Percentiles rank a stretch among this genome's conserved stretches.
phyloP scores from a whole-genome alignment of 2,888 invertebrate species.

The Cabera pusaria region DNA sequence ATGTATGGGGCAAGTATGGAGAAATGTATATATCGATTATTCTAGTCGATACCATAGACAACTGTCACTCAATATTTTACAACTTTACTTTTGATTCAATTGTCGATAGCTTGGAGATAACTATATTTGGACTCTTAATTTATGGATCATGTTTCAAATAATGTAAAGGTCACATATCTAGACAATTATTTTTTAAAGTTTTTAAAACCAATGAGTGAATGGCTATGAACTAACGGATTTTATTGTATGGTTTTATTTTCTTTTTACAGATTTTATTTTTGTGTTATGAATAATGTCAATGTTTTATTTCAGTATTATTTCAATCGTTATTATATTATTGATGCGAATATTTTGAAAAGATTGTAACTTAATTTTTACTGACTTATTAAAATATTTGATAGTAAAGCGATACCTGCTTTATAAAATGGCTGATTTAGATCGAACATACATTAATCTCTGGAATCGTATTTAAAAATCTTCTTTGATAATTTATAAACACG shows the following conservation, averaged over 20 bases:
- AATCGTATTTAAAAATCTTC: too few relatives aligned
- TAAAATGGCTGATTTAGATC: neutral
- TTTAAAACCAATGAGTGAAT: conserved; percentile 24
- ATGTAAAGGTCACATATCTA: conserved; percentile 42
- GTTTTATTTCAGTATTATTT: conserved; percentile 50
- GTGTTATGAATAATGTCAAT: conserved; percentile 31
- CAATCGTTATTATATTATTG: conserved; percentile 19
- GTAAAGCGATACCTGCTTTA: too few relatives aligned
- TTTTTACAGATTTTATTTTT: conserved; percentile 40
- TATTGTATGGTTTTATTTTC: conserved; percentile 32
- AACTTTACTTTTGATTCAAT: too few relatives aligned
- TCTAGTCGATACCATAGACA: too few relatives aligned
- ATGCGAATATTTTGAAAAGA: conserved; percentile 1
- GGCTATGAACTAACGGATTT: conserved; percentile 44
- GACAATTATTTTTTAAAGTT: conserved; percentile 35
- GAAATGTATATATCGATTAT: too few relatives aligned
- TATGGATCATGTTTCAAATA: too few relatives aligned
- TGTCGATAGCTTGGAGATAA: too few relatives aligned
- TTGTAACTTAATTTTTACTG: neutral
- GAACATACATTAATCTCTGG: too few relatives aligned
- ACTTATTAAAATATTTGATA: neutral
- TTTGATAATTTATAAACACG: too few relatives aligned
- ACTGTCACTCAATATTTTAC: too few relatives aligned
- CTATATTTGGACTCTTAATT: too few relatives aligned
- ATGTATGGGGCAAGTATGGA: too few relatives aligned